Evolutionary conservation across 2,888 invertebrate species (phyloP).

Genomic region (Tipula helvola): DNA sequence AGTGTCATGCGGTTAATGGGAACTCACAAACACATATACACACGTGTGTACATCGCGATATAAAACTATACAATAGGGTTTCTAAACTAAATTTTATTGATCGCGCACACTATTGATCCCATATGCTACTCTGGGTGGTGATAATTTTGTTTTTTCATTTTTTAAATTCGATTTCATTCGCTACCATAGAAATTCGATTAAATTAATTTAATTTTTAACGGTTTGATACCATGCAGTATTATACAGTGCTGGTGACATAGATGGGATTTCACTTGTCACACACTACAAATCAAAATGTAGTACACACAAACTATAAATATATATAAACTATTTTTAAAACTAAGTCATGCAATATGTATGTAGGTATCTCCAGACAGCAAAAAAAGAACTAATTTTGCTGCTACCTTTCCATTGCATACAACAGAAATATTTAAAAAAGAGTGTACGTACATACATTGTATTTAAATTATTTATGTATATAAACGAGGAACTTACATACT

Average conservation of each 20-base stretch:
- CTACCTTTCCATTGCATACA: background rate
- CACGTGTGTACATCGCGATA: background rate
- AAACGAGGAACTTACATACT: background rate
- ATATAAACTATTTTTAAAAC: background rate
- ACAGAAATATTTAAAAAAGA: background rate
- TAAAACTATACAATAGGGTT: background rate
- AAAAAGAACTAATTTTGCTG: background rate
- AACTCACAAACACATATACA: background rate
- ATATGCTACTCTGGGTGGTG: background rate
- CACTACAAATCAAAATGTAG: background rate
- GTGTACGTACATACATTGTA: background rate
- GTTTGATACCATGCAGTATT: background rate
- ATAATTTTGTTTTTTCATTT: background rate
- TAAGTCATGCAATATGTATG: background rate
- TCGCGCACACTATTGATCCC: background rate
- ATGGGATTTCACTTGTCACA: background rate
- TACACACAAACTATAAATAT: background rate
- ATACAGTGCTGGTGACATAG: background rate
- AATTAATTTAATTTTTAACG: background rate
- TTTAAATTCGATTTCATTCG: background rate
- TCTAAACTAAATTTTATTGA: background rate
- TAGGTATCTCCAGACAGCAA: background rate
- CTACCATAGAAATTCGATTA: background rate
- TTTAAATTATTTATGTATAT: background rate
- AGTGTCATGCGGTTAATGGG: background rate